phyloP scores from a whole-genome alignment of 1,140 invertebrate genomes.

The Rhagoletis zephyria region DNA sequence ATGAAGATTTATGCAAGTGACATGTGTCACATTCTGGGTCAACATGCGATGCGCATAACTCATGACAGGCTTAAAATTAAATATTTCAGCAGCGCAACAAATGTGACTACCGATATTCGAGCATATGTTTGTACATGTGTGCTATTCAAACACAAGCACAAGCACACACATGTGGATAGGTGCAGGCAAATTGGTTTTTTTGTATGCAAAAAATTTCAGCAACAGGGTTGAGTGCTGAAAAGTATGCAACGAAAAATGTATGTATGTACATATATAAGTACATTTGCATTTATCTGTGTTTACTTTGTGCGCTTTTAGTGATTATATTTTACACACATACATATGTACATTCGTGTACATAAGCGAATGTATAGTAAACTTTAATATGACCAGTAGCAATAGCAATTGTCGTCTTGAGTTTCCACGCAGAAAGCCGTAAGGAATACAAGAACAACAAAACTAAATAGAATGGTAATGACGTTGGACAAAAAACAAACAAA shows the following conservation, averaged over 20 bases:
- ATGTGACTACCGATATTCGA: not conserved
- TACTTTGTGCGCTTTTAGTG: not conserved
- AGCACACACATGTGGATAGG: not conserved
- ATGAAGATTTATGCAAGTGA: slow-evolving; percentile 58
- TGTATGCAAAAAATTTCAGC: not conserved
- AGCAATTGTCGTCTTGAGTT: no score
- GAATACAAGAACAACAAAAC: no score
- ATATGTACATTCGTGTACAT: not conserved
- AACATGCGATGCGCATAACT: slow-evolving; percentile 56
- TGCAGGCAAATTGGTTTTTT: not conserved
- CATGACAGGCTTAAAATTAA: slow-evolving; percentile 54
- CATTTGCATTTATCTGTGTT: not conserved
- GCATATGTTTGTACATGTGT: not conserved
- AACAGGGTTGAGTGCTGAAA: slow-evolving; percentile 7
- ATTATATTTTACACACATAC: not conserved
- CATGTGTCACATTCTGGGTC: slow-evolving; percentile 59
- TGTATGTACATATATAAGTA: not conserved
- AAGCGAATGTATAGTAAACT: not conserved
- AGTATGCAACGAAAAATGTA: slow-evolving; percentile 2
- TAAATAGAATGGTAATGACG: no score
- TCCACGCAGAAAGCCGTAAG: no score
- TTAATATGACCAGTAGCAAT: no score
- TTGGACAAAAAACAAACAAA: no score
- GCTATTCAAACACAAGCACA: not conserved
- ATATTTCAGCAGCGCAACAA: slow-evolving; percentile 52